Evolutionary conservation across 2,888 invertebrate species (phyloP).

Genomic region (Halocaridina rubra): DNA sequence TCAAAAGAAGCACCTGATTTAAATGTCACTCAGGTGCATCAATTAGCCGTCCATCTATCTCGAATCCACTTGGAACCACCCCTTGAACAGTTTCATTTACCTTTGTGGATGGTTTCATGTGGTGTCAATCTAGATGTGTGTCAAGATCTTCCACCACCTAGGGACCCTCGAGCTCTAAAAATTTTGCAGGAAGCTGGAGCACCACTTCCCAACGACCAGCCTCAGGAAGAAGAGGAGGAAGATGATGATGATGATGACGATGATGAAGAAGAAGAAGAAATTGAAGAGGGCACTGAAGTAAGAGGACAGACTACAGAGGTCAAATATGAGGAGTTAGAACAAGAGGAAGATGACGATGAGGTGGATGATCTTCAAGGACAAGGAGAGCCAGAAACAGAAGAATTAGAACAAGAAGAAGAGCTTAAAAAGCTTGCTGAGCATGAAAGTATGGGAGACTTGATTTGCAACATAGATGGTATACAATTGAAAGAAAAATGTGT

Average conservation of each 20-base stretch:
- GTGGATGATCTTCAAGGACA: constrained; percentile 37
- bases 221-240: constrained; percentile 37
- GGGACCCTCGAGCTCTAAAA: constrained; percentile 75
- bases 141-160: constrained; percentile 61
- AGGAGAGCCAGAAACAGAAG: constrained; percentile 21
- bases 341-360: constrained; percentile 41
- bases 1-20: constrained; percentile 73
- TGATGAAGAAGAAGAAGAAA: constrained; percentile 52
- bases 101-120: constrained; percentile 82
- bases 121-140: constrained; percentile 71
- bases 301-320: constrained; percentile 35
- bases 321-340: constrained; percentile 38
- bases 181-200: constrained; percentile 82
- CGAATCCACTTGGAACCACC: constrained; percentile 67
- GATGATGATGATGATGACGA: constrained; percentile 37
- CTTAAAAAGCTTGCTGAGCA: neutral
- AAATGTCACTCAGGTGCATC: constrained; percentile 69
- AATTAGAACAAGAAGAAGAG: constrained; percentile 12
- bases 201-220: constrained; percentile 65
- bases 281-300: constrained; percentile 43
- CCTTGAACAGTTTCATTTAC: constrained; percentile 73
- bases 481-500: constrained; percentile 12
- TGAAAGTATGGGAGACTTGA: constrained; percentile 6
- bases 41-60: constrained; percentile 71
- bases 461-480: constrained; percentile 3